These are phyloP conservation scores for Carpatolechia fugitivella DNA, from an alignment of 2,888 invertebrate genomes.

Conservation along the genomic window DNA sequence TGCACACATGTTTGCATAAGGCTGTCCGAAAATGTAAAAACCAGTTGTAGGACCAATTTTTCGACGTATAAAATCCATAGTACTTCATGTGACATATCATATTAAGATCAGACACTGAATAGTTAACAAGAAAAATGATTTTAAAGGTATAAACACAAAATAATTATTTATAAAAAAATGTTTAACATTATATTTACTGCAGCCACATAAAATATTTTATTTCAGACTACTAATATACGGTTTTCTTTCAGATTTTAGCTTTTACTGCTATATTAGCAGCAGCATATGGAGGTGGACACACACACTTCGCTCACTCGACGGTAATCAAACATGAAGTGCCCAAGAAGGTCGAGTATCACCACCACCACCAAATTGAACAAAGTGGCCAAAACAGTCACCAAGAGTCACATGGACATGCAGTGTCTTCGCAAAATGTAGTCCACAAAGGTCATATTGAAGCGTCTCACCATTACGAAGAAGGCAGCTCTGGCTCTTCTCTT, in stretches of 20 bases:
- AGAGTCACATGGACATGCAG: slow-evolving; percentile 32
- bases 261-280: slow-evolving; percentile 32
- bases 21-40: slow-evolving; percentile 35
- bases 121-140: slow-evolving; percentile 40
- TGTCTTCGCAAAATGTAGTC: slow-evolving; percentile 44
- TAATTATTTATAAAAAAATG: not conserved
- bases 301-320: slow-evolving; percentile 39
- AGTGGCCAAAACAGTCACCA: slow-evolving; percentile 12
- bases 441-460: slow-evolving; percentile 27
- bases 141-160: slow-evolving; percentile 35
- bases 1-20: slow-evolving; percentile 22
- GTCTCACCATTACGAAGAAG: not conserved
- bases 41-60: slow-evolving; percentile 38
- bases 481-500: not conserved
- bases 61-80: slow-evolving; percentile 50
- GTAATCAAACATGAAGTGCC: slow-evolving; percentile 46
- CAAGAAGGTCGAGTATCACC: slow-evolving; percentile 21
- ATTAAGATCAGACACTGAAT: slow-evolving; percentile 36
- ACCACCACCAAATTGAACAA: not conserved
- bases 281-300: slow-evolving; percentile 41
- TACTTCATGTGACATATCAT: slow-evolving; percentile 34
- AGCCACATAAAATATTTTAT: too few species aligned
- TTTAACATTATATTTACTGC: too few species aligned
- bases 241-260: slow-evolving; percentile 34
- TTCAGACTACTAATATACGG: not conserved